Percentiles rank a stretch among this genome's conserved stretches.
Conservation (phyloP, 1,140 invertebrate genomes). For the Platorchestia sp. region DNA sequence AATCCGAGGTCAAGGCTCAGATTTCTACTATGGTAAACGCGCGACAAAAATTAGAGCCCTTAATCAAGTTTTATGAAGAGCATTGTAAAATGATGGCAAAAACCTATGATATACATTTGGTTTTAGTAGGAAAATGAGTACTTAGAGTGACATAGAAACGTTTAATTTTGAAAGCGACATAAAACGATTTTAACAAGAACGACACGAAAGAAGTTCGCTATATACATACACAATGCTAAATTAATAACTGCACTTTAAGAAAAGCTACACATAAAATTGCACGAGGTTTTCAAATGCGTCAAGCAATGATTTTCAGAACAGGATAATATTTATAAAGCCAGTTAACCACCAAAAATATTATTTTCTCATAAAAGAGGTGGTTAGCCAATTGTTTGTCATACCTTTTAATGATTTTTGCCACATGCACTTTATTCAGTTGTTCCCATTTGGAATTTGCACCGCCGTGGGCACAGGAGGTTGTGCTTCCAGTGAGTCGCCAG, state of each 20-base stretch:
- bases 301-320: not conserved
- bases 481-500: too few species aligned
- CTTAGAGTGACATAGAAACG: not conserved
- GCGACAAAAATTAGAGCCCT: not conserved
- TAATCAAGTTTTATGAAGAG: not conserved
- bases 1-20: too few species aligned
- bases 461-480: not conserved
- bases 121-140: not conserved
- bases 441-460: not conserved
- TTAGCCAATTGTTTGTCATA: not conserved
- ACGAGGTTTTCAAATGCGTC: not conserved
- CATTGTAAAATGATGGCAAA: not conserved
- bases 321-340: not conserved
- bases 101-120: not conserved
- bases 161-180: not conserved
- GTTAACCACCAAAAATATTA: not conserved
- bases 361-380: not conserved
- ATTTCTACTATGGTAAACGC: not conserved
- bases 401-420: not conserved
- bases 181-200: not conserved
- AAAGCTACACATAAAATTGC: not conserved
- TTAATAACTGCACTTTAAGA: not conserved
- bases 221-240: not conserved
- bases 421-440: not conserved
- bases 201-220: not conserved